Conservation (phyloP, 2,888 invertebrate species). For the Athalia cordata region DNA sequence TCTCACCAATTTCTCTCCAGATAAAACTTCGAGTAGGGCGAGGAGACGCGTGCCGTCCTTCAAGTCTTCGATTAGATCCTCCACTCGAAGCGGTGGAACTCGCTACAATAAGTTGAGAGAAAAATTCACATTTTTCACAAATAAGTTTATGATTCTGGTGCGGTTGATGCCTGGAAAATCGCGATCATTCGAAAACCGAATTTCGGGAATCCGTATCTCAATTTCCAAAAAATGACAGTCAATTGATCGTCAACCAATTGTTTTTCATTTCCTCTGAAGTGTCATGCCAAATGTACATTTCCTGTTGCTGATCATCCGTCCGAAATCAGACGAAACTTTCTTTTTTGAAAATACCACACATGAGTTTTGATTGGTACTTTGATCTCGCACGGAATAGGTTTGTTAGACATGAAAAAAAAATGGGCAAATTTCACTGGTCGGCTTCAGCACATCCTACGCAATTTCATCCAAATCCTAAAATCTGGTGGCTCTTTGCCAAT, state of each 20-base stretch:
- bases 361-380: slow-evolving; percentile 35
- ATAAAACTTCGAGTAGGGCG: slow-evolving; percentile 94
- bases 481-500: slow-evolving; percentile 33
- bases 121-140: background rate
- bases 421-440: slow-evolving; percentile 19
- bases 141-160: background rate
- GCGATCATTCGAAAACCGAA: too few relatives aligned
- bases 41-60: slow-evolving; percentile 96
- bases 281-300: background rate
- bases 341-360: background rate
- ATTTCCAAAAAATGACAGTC: background rate
- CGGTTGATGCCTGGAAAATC: too few relatives aligned
- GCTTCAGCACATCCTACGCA: slow-evolving; percentile 36
- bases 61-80: slow-evolving; percentile 95
- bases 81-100: slow-evolving; percentile 93
- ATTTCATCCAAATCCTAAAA: slow-evolving; percentile 15
- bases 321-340: slow-evolving; percentile 3
- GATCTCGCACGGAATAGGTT: slow-evolving; percentile 5
- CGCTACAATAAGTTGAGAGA: slow-evolving; percentile 78
- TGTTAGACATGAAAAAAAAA: slow-evolving; percentile 29
- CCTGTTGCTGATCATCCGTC: too few relatives aligned
- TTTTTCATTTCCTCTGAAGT: background rate
- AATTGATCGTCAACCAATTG: background rate
- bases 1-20: slow-evolving; percentile 94
- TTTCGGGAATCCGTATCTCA: too few relatives aligned